These are phyloP conservation scores for Narcine bancroftii DNA, from an alignment of 2,113 vertebrate species.

Conservation along the genomic window DNA sequence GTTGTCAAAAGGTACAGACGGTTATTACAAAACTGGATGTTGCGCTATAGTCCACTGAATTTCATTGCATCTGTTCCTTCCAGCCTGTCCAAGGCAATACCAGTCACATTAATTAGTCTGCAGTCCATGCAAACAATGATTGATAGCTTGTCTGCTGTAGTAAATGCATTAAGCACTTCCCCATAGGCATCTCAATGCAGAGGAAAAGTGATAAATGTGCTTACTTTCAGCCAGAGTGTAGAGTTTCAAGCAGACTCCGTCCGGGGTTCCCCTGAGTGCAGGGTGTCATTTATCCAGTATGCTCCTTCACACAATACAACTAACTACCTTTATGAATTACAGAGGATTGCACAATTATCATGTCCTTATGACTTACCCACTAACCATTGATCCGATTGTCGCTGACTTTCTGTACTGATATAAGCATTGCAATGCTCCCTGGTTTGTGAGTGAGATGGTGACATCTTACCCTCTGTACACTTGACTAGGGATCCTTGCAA, in stretches of 20 bases:
- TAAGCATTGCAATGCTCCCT: background rate
- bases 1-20: background rate
- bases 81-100: background rate
- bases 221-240: background rate
- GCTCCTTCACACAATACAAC: background rate
- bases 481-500: background rate
- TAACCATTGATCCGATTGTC: too few relatives aligned
- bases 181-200: background rate
- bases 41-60: background rate
- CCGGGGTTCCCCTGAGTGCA: background rate
- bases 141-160: background rate
- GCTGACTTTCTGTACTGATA: background rate
- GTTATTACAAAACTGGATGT: background rate
- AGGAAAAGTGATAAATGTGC: background rate
- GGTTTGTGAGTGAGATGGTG: background rate
- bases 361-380: too few relatives aligned
- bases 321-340: background rate
- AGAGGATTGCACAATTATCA: background rate
- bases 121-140: background rate
- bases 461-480: background rate
- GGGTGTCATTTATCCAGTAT: background rate
- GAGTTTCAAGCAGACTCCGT: background rate
- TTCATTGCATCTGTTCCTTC: background rate
- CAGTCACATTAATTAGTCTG: background rate
- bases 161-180: background rate